A percentile compares a stretch with the other conserved stretches of the same genome.
These are phyloP conservation scores for Lampris incognitus DNA, from an alignment of 2,113 vertebrate species.

Conservation along the genomic window DNA sequence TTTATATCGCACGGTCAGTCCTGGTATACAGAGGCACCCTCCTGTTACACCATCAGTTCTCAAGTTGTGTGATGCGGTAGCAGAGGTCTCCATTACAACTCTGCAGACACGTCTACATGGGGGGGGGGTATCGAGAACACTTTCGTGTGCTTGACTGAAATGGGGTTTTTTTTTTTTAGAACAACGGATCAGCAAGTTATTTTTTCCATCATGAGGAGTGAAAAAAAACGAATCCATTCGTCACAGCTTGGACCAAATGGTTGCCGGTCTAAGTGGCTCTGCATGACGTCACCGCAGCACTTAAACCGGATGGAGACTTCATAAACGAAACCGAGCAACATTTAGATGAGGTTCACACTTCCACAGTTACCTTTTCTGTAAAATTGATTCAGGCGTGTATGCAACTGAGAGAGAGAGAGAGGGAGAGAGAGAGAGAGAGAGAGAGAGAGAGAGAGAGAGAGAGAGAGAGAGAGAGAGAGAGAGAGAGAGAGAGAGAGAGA, in stretches of 20 bases:
- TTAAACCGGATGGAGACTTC: neutral
- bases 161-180: too few species aligned
- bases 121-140: too few species aligned
- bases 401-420: too few species aligned
- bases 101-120: conserved; percentile 18
- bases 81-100: conserved; percentile 44
- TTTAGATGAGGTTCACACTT: too few species aligned
- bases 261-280: conserved; percentile 27
- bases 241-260: conserved; percentile 28
- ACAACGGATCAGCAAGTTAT: conserved; percentile 12
- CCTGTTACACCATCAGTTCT: conserved; percentile 39
- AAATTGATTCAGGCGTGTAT: too few species aligned
- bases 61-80: conserved; percentile 56
- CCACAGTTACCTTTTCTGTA: too few species aligned
- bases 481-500: neutral
- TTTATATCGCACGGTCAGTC: conserved; percentile 29
- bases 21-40: conserved; percentile 42
- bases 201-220: conserved; percentile 35
- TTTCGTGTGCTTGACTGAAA: too few species aligned
- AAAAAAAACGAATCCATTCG: conserved; percentile 36
- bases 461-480: neutral
- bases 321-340: too few species aligned
- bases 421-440: too few species aligned
- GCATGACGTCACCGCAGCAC: neutral
- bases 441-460: neutral